Conservation (phyloP, 2,797 vertebrate genomes). For the Menidia menidia region DNA sequence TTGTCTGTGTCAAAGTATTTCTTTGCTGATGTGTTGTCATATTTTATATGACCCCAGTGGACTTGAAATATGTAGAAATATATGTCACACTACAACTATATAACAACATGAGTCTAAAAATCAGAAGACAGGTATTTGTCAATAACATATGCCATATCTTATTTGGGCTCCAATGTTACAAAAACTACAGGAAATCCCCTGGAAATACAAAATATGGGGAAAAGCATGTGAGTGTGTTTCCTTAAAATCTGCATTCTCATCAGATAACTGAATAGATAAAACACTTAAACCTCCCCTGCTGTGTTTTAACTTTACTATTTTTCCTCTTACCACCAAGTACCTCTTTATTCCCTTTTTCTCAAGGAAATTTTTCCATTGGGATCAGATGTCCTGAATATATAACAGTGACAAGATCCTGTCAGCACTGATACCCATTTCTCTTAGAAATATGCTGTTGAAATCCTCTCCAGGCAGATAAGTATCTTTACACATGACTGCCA, state of each 20-base stretch:
- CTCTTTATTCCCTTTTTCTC: conserved; percentile 63
- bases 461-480: conserved; percentile 86
- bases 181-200: conserved; percentile 63
- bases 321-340: conserved; percentile 68
- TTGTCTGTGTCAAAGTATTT: conserved; percentile 71
- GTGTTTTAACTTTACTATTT: conserved; percentile 55
- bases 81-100: conserved; percentile 48
- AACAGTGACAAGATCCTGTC: conserved; percentile 84
- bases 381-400: conserved; percentile 81
- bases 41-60: conserved; percentile 54
- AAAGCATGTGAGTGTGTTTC: conserved; percentile 46
- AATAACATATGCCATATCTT: conserved; percentile 63
- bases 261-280: conserved; percentile 40
- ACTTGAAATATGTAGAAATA: conserved; percentile 59
- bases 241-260: conserved; percentile 63
- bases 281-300: conserved; percentile 35
- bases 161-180: conserved; percentile 70
- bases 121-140: conserved; percentile 71
- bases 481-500: conserved; percentile 87
- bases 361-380: conserved; percentile 80
- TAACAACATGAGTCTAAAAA: conserved; percentile 44
- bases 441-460: conserved; percentile 85
- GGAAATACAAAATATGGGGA: conserved; percentile 50
- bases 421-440: conserved; percentile 83
- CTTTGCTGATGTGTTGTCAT: conserved; percentile 62